Evolutionary conservation across 2,888 invertebrate species (phyloP).

Genomic region (Mactromeris polynyma): DNA sequence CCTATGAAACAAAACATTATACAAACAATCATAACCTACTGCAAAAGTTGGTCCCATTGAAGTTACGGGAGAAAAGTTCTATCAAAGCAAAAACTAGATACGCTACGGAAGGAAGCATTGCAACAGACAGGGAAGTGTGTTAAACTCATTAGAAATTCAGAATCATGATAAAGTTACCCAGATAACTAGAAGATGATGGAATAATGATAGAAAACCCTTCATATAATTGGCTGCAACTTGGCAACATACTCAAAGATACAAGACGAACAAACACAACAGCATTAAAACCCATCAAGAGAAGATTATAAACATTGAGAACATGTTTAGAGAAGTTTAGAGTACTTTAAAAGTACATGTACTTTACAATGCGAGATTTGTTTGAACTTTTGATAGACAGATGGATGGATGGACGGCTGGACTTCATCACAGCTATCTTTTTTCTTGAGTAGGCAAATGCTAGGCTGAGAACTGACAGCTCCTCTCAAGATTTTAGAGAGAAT

Average conservation of each 20-base stretch:
- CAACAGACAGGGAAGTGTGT: background rate
- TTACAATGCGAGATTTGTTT: background rate
- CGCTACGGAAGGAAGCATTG: background rate
- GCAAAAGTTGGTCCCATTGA: background rate
- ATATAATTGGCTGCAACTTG: constrained; percentile 36
- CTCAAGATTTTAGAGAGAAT: background rate
- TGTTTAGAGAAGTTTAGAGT: constrained; percentile 5
- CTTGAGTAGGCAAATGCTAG: background rate
- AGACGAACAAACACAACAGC: background rate
- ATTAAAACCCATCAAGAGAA: background rate
- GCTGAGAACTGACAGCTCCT: background rate
- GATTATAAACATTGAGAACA: constrained; percentile 10
- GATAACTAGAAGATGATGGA: background rate
- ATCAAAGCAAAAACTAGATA: background rate
- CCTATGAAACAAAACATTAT: too few species aligned
- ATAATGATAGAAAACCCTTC: constrained; percentile 11
- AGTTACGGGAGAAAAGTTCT: background rate
- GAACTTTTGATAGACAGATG: background rate
- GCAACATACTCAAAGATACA: constrained; percentile 29
- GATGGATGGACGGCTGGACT: background rate
- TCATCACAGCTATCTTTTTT: background rate
- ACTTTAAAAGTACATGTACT: background rate
- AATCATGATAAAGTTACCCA: constrained; percentile 11
- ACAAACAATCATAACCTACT: too few species aligned
- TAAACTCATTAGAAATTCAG: background rate